phyloP scores from a whole-genome alignment of 1,140 invertebrate species.

The Lordiphosa stackelbergi region DNA sequence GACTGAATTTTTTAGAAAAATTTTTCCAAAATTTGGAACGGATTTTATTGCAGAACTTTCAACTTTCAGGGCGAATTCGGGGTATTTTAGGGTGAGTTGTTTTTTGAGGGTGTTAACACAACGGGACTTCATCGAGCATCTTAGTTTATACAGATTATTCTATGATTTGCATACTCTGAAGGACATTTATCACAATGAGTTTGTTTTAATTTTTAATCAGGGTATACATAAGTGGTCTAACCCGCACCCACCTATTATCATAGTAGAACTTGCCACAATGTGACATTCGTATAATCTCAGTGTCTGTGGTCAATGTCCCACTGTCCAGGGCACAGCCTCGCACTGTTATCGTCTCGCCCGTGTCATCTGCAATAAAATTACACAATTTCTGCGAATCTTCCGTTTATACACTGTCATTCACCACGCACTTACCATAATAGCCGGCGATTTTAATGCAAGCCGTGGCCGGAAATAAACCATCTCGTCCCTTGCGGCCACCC shows the following conservation, averaged over 20 bases:
- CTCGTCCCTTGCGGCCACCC: constrained; percentile 92
- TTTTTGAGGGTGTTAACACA: too few relatives aligned
- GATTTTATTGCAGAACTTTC: too few relatives aligned
- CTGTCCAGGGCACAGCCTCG: constrained; percentile 94
- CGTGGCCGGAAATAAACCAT: constrained; percentile 96
- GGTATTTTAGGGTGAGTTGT: too few relatives aligned
- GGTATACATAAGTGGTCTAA: too few relatives aligned
- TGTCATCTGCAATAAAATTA: constrained; percentile 82
- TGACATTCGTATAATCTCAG: constrained; percentile 94
- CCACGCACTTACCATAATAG: constrained; percentile 83
- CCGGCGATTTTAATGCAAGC: constrained; percentile 97
- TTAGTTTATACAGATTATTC: too few relatives aligned
- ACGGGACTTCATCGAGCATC: too few relatives aligned
- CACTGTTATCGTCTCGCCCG: constrained; percentile 87
- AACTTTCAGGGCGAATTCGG: too few relatives aligned
- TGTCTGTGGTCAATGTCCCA: constrained; percentile 93
- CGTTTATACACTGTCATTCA: constrained; percentile 3
- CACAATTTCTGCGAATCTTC: constrained; percentile 9
- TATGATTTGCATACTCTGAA: too few relatives aligned
- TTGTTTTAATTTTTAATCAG: too few relatives aligned
- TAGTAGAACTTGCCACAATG: constrained; percentile 95
- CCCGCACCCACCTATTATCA: constrained; percentile 84
- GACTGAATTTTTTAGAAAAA: too few relatives aligned
- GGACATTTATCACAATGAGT: too few relatives aligned
- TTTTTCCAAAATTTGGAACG: too few relatives aligned